phyloP scores from a whole-genome alignment of 30 jellyfish, hydroid and myxozoan species.

The Aurelia coerulea region DNA sequence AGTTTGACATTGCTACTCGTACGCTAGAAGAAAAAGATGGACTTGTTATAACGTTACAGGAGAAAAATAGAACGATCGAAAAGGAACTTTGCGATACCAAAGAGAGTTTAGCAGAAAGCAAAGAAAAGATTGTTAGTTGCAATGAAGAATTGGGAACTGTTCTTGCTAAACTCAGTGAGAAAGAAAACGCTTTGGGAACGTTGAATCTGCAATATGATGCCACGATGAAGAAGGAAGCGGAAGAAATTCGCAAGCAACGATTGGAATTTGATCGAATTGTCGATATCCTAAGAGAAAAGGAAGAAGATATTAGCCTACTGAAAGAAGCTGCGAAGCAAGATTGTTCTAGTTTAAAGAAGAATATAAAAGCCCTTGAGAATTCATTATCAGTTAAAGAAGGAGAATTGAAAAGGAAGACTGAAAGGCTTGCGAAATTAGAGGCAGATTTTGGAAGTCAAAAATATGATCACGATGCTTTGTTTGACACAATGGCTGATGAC shows the following conservation, averaged over 20 bases:
- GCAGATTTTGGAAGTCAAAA: slow-evolving; percentile 46
- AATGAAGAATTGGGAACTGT: not conserved
- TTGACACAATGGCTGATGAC: slow-evolving; percentile 44
- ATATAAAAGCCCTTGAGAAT: slow-evolving; percentile 10
- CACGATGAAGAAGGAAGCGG: not conserved
- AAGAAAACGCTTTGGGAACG: not conserved
- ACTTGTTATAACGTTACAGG: not conserved
- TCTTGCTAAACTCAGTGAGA: not conserved
- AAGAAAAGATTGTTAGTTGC: not conserved
- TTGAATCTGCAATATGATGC: not conserved
- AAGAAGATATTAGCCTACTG: not conserved
- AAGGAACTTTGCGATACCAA: not conserved
- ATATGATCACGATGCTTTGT: slow-evolving; percentile 51
- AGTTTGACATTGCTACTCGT: too few relatives aligned
- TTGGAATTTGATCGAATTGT: slow-evolving; percentile 5
- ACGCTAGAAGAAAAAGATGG: not conserved
- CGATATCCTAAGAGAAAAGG: slow-evolving; percentile 6
- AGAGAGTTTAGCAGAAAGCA: not conserved
- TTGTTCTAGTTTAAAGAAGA: slow-evolving; percentile 2
- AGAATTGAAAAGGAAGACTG: slow-evolving; percentile 7
- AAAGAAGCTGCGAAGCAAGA: not conserved
- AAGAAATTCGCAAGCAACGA: slow-evolving; percentile 2
- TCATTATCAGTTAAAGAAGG: slow-evolving; percentile 18
- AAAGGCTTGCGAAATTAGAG: slow-evolving; percentile 6
- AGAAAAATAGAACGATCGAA: not conserved